Evolutionary conservation across 1,140 invertebrate genomes (phyloP).

Genomic region (Pygmarrhopalites habei): DNA sequence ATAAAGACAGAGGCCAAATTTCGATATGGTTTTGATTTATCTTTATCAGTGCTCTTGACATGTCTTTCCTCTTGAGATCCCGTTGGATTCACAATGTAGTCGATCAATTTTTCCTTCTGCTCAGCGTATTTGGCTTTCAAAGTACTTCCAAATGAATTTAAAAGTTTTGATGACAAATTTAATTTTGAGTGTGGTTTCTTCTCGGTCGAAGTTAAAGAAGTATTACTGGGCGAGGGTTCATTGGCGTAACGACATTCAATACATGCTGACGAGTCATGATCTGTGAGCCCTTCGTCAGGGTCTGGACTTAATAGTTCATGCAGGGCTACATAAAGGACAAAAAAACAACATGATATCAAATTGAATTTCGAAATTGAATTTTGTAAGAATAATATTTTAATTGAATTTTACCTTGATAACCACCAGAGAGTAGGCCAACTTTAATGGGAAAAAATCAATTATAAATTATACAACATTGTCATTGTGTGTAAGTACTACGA

Average conservation of each 20-base stretch:
- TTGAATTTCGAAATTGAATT: conserved; percentile 8
- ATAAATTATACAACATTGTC: too few relatives aligned
- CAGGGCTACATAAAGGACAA: conserved; percentile 52
- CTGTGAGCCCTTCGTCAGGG: conserved; percentile 66
- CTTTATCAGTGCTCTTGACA: conserved; percentile 67
- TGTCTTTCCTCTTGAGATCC: conserved; percentile 54
- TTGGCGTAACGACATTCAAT: conserved; percentile 59
- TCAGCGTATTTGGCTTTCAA: conserved; percentile 85
- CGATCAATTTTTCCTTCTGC: conserved; percentile 85
- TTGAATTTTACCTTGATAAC: conserved; percentile 64
- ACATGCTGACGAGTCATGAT: conserved; percentile 70
- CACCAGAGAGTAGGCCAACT: conserved; percentile 85
- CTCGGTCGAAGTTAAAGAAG: conserved; percentile 1
- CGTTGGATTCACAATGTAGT: conserved; percentile 84
- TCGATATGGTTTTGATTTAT: conserved; percentile 73
- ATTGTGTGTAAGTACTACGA: too few relatives aligned
- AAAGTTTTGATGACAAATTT: conserved; percentile 21
- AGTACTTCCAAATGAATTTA: conserved; percentile 46
- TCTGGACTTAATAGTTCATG: conserved; percentile 71
- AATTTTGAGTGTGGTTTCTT: not conserved
- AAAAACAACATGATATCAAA: conserved; percentile 23
- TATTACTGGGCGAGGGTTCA: conserved; percentile 20
- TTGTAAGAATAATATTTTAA: not conserved
- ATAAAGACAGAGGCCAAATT: conserved; percentile 84
- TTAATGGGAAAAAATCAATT: too few relatives aligned